Base-by-base conservation (phyloP, 2,797 vertebrate species). In the Gymnopithys bicolor region DNA sequence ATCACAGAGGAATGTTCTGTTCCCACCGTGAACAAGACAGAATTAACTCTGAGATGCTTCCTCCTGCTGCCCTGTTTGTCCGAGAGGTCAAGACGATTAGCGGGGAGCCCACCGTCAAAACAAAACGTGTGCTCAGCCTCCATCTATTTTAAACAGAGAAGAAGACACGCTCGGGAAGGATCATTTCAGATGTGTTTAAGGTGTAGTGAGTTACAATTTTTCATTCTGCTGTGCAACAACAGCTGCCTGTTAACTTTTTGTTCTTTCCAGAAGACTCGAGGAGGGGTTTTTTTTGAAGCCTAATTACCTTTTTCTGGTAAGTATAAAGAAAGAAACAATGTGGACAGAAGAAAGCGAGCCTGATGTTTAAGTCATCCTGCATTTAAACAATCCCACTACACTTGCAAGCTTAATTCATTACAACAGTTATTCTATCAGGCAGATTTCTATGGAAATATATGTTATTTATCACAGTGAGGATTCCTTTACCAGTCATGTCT, bases 1-100 rank as follows among this genome's bases (percentile, higher is more conserved):
- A 98, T 98, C 98, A 98, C 92, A 94, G 97, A 98, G 98, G 98
- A 99, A 99, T 98, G 98, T 98, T 98, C 98, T 98, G 97, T 98
- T 98, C 98, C 98, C 97, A 98, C 97, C 97, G 97, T 74, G 97
- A 98, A 97, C 98, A 98, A 97, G 98, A 98, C 97, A 97, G 98
- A 98, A 98, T 98, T 98, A 98, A 98, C 98, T 98, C 98, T 82
- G 96, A 98, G 96, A 98, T 91, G 97, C 97, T 98, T 98, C 98
- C 97, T 98, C 97, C 98, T 97, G 94, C 96, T 97, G 97, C 97
- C 98, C 97, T 90, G 92, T 94, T 97, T 97, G 97, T 96, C 97
- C 76, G 45, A 97, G 97, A 95, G 98, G 98, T 98, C 98, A 98
- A 98, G 97, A 97, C 92, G 98, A 98, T 98, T 98, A 98, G 97